Evolutionary conservation across 2,888 invertebrate species (phyloP), one percentile per base, ranked within the genome.

Genomic region (Epistrophella euchroma): DNA sequence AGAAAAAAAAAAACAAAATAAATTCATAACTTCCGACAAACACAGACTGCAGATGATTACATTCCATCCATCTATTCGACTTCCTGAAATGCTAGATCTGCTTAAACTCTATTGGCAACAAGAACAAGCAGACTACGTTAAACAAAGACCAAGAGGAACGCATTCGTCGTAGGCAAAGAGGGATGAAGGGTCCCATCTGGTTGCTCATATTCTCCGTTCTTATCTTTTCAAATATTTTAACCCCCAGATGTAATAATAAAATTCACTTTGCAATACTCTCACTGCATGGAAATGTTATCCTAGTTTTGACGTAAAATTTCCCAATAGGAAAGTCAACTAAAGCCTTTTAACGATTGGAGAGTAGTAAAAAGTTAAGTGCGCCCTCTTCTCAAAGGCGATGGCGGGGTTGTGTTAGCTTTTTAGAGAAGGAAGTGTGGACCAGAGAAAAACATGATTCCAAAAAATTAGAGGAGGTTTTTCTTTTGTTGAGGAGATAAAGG

Each of bases 211-310:
- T 47, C 74, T 19, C 17, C 13, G 68, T 52, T 64, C 43, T 66
- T 47, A 55, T 72, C 72, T 68, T 43, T 47, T 76, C 64, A 43
- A 70, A 84, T 75, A 68, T 75, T 71, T 79, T 79, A 45, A 55
- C 25, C 68, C 52, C 62, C 76, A 68, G 76, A 81, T 58, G 76
- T 76, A 81, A 76, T 85, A 80, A 81, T 72, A 73, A 85, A 85
- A 85, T 85, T 85, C 85, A 85, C 85, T 85, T 85, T 81, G 81
- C 81, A 75, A 71, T 75, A 72, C 78, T 71, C 78, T 71, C 64
- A 22, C 37, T 71, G 72, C 81, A 85, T 85, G 52, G 62, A 52
- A 76, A 85, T 81, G 81, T 85, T 85, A 85, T 85, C 72, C 68
- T 66, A 72, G 76, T 73, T 81, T 73, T 56, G 71, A 64, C 71